Evolutionary conservation across 2,113 vertebrate species (phyloP), one percentile per base, ranked within the genome.

Genomic region (Chaetodon auriga): DNA sequence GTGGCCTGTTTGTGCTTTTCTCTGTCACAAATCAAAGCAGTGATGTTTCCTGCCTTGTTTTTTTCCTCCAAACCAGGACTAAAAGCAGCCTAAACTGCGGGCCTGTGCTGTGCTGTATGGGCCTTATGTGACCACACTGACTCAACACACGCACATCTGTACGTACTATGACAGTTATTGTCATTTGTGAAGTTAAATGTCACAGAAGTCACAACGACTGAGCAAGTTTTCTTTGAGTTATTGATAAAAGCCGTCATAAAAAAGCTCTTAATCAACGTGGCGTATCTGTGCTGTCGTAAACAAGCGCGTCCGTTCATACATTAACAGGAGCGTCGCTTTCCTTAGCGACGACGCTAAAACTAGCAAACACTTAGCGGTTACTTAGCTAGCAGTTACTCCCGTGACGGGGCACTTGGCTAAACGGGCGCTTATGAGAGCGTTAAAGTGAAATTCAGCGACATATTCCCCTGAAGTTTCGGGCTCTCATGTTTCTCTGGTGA

Each of bases 401-500:
- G 45, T 12, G 15, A 65, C 41, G 30, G 64, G 70, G 68, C 77
- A 57, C 25, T 46, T 25, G 5, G 16, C 5, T 60, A 14, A 60
- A 12, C 1, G 10, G 12, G 4, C 4, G 19, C 9, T 48, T 25
- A 1, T 38, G 58, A 6, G 35, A 16, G 12, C 0, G 41, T 15
- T 23, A 16, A 60, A 45, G 61, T 68, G 6, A 83, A 65, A 58
- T 57, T 61, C 18, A 30, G 72, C 69, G 60, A 77, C 70, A 78
- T 30, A 61, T 87, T 86, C 74, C 41, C 14, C 15, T 10, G 75
- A 68, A 53, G 72, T 68, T 19, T 16, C 74, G 77, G 75, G 78
- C 70, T 80, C 80, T 82, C 83, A 3, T 78, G 80, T 83, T 69
- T 61, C 83, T 78, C 75, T 46, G 81, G 68, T 90, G 88, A 91